phyloP scores from a whole-genome alignment of 1,140 invertebrate genomes.

The Anoplophora glabripennis region DNA sequence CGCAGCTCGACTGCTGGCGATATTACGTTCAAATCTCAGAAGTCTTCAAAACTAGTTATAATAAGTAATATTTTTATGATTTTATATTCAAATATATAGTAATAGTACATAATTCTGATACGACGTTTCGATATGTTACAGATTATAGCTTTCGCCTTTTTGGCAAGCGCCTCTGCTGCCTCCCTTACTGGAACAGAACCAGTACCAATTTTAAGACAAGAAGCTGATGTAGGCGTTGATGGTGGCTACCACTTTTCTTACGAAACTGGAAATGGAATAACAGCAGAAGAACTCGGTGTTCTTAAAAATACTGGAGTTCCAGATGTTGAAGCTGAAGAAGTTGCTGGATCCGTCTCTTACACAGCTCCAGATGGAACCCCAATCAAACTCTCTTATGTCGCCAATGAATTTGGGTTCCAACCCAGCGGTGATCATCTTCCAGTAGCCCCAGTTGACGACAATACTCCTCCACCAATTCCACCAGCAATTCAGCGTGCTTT shows the following conservation, averaged over 20 bases:
- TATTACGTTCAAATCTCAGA: no score
- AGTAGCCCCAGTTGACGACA: conserved; percentile 51
- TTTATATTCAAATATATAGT: no score
- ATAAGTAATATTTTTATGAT: no score
- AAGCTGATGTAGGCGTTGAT: conserved; percentile 62
- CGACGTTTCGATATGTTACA: no score
- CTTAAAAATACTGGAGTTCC: conserved; percentile 52
- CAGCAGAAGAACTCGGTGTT: conserved; percentile 41
- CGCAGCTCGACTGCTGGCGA: no score
- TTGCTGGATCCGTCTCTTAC: conserved; percentile 71
- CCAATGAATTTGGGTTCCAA: conserved; percentile 30
- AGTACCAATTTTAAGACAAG: conserved; percentile 59
- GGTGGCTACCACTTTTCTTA: conserved; percentile 57
- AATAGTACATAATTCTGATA: no score
- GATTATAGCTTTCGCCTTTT: background rate
- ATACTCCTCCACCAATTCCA: conserved; percentile 29
- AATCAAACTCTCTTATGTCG: conserved; percentile 17
- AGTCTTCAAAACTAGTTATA: no score
- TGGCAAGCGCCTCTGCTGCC: conserved; percentile 42
- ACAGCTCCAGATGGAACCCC: conserved; percentile 72
- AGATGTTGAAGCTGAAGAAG: conserved; percentile 54
- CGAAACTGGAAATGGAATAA: conserved; percentile 29
- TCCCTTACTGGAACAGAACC: conserved; percentile 44
- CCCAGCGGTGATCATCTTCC: conserved; percentile 23
- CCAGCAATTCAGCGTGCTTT: conserved; percentile 26